Conservation (phyloP, 2,113 vertebrate species). For the Protobothrops mucrosquamatus region DNA sequence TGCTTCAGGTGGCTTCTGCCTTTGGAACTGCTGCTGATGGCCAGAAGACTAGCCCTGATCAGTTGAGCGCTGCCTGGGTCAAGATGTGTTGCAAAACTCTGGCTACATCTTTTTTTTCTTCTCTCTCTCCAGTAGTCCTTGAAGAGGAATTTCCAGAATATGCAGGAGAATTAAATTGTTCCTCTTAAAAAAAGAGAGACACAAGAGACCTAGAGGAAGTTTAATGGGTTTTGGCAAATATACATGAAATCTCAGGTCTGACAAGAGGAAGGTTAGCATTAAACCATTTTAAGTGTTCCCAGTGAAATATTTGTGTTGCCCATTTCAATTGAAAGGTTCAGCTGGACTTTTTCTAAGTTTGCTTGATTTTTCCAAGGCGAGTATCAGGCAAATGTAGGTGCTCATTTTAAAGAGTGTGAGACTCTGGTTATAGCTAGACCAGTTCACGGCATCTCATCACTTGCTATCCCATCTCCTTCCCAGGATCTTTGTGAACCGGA, state of each 20-base stretch:
- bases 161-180: background rate
- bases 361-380: background rate
- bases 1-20: background rate
- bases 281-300: background rate
- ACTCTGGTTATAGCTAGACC: no score
- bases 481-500: conserved; percentile 85
- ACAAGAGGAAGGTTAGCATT: background rate
- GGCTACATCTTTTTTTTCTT: no score
- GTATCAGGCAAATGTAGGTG: no score
- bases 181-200: background rate
- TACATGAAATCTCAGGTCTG: background rate
- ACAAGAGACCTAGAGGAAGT: background rate
- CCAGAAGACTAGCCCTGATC: background rate
- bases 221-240: background rate
- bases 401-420: background rate
- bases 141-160: background rate
- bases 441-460: background rate
- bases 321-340: background rate
- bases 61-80: background rate
- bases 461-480: background rate
- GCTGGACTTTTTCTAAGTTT: no score
- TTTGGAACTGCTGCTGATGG: background rate
- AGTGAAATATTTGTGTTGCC: background rate
- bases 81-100: background rate
- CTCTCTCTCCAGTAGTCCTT: background rate